These are phyloP conservation scores for Coreoperca whiteheadi DNA, from an alignment of 2,113 vertebrate species.

Conservation along the genomic window DNA sequence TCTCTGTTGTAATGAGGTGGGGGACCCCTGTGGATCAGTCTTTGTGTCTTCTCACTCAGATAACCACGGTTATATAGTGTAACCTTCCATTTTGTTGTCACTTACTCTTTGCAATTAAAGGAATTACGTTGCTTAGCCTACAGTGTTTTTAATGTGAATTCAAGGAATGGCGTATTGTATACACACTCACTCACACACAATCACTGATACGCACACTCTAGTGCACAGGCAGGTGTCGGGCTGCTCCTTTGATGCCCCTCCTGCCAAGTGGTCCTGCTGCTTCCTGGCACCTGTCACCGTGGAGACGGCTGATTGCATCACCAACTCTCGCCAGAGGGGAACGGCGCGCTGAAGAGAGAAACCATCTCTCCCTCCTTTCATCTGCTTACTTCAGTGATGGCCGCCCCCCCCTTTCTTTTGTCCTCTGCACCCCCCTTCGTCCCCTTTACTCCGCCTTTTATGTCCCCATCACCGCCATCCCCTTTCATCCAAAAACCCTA, in stretches of 20 bases:
- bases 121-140: conserved; percentile 33
- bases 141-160: conserved; percentile 56
- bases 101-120: conserved; percentile 13
- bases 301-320: conserved; percentile 83
- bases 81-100: conserved; percentile 11
- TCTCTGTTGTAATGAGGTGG: not conserved
- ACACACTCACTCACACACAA: not conserved
- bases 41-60: not conserved
- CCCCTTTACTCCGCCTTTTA: conserved; percentile 72
- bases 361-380: conserved; percentile 76
- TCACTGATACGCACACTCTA: conserved; percentile 15
- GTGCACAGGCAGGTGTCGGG: conserved; percentile 60
- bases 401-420: conserved; percentile 55
- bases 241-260: conserved; percentile 74
- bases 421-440: conserved; percentile 51
- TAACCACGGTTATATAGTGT: not conserved
- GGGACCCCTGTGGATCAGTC: not conserved
- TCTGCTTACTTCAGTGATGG: conserved; percentile 70
- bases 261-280: conserved; percentile 76
- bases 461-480: conserved; percentile 68
- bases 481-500: conserved; percentile 70
- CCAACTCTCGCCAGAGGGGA: conserved; percentile 76
- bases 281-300: conserved; percentile 82
- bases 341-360: conserved; percentile 68
- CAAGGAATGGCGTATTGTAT: conserved; percentile 8